Base-by-base conservation (phyloP, 92 coral and sea anemone genomes). In the Actinostola sp. region DNA sequence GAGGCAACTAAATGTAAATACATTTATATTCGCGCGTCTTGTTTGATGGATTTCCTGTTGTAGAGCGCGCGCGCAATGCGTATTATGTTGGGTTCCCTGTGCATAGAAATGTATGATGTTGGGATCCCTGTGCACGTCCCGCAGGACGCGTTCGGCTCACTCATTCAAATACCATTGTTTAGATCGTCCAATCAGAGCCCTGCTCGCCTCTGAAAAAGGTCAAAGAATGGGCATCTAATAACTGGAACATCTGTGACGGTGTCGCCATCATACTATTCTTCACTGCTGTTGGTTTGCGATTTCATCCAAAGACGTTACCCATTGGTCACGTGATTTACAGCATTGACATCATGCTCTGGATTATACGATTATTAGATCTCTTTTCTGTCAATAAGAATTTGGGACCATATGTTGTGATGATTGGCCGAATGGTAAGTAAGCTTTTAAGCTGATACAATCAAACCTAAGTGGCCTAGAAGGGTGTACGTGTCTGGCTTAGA, bases 401-500 rank as follows among this genome's bases (percentile, higher is more conserved):
- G 51, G 96, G 96, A 28, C 92, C 96, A 21, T 89, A 86, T 53
- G 96, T 89, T 24, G 96, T 89, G 10, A 89, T 89, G 96, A 89
- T 89, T 74, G 96, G 96, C 15, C 74, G 96, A 75, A 89, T 89
- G 96, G 96, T 89, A 69, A 55, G 88, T 78, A 16, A 33, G n/a
- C n/a, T n/a, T n/a, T n/a, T n/a, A n/a, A n/a, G n/a, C n/a, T n/a
- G n/a, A n/a, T n/a, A n/a, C n/a, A n/a, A n/a, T n/a, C n/a, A n/a
- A n/a, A n/a, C n/a, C n/a, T n/a, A n/a, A n/a, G n/a, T n/a, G n/a
- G n/a, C n/a, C n/a, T n/a, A n/a, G n/a, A n/a, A n/a, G n/a, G n/a
- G n/a, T n/a, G n/a, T n/a, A n/a, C n/a, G n/a, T n/a, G n/a, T n/a
- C n/a, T n/a, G n/a, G n/a, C n/a, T n/a, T n/a, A n/a, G n/a, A n/a